Evolutionary conservation across 92 coral and sea anemone species (phyloP), one percentile per base, ranked within the genome.

Genomic region (Micromussa lordhowensis): DNA sequence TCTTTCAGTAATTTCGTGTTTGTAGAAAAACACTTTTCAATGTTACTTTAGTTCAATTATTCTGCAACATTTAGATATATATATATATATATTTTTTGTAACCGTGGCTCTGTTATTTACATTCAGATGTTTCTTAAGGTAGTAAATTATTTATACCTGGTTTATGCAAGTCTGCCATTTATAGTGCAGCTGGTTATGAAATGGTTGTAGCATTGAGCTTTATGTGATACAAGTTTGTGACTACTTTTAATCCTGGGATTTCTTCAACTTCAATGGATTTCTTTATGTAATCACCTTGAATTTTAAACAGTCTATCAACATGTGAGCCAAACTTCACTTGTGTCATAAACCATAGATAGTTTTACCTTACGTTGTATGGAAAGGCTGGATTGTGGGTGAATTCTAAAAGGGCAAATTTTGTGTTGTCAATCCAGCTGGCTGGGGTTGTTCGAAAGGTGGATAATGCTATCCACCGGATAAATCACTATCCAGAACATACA

Each of bases 101-200:
- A 28, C 48, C 29, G 2, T 81, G 70, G 54, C 31, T 81, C 26
- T 14, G 49, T 2, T 44, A 81, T 61, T 61, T 59, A 64, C 51
- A 66, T 69, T 36, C 12, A 44, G 10, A 44, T 40, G 63, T 44
- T 82, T 69, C 77, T 69, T 63, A 6, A 24, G 12, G 44, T 40
- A 1, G 40, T 82, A n/a, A 66, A 82, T 82, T 68, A 82, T 82
- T 82, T 40, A 82, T 82, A 19, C 77, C 32, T 57, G 30, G 68
- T 21, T 3, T 59, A 57, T 21, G 31, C 68, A 44, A 59, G 51
- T 53, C 24, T 78, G 63, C 61, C 32, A 21, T 59, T 58, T 21
- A 80, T 57, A 1, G 30, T 16, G 38, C 71, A 80, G 51, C 83
- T 80, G 49, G 70, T 82, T 68, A 16, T 32, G 4, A 1, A 34